phyloP scores from a whole-genome alignment of 1,140 invertebrate genomes.

The Gryon sp. region DNA sequence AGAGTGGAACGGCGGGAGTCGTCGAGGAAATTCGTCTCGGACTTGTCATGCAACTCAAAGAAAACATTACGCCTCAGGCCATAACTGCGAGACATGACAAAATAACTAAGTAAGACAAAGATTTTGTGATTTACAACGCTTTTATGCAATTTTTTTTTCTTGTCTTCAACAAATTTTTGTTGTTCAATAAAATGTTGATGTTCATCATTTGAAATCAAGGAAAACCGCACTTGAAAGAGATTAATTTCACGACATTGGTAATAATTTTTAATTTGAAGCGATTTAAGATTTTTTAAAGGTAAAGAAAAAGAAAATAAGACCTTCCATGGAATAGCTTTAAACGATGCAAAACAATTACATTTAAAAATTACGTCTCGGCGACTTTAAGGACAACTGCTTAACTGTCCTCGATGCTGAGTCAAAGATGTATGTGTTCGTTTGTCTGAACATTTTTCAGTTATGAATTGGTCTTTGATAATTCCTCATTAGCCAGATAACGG shows the following conservation, averaged over 20 bases:
- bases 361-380: constrained; percentile 31
- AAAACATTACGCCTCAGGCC: constrained; percentile 86
- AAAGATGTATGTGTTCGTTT: constrained; percentile 10
- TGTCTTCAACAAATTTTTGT: no score
- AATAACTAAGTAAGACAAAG: constrained; percentile 85
- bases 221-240: no score
- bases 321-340: constrained; percentile 31
- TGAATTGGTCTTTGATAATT: constrained; percentile 9
- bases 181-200: no score
- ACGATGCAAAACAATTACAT: constrained; percentile 32
- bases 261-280: constrained; percentile 27
- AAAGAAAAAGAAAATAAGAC: constrained; percentile 30
- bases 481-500: not conserved
- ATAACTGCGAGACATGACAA: constrained; percentile 88
- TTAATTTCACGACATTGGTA: no score
- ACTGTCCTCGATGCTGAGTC: constrained; percentile 29
- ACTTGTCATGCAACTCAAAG: constrained; percentile 91
- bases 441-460: constrained; percentile 28
- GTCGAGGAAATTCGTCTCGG: constrained; percentile 92
- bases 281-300: constrained; percentile 41
- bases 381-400: constrained; percentile 44
- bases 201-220: no score
- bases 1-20: constrained; percentile 91
- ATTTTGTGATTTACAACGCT: no score
- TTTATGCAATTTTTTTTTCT: no score